A percentile compares a stretch with the other conserved stretches of the same genome.
Evolutionary conservation across 2,113 vertebrate species (phyloP).

Genomic region (Eulacestoma nigropectus): DNA sequence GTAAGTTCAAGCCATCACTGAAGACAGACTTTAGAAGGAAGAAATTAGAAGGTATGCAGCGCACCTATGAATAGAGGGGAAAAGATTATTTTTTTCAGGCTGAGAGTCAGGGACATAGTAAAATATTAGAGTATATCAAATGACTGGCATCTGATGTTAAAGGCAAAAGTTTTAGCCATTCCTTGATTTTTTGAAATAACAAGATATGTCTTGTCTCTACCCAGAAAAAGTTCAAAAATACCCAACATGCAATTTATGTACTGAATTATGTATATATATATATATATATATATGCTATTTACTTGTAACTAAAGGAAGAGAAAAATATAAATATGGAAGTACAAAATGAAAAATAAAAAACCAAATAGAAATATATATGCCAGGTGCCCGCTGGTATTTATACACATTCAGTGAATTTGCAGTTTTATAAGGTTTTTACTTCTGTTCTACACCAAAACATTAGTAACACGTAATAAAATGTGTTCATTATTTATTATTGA

Average conservation of each 20-base stretch:
- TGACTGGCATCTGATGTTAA: not conserved
- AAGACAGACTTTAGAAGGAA: not conserved
- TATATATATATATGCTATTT: not conserved
- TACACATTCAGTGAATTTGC: not conserved
- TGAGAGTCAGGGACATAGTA: not conserved
- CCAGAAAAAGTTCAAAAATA: not conserved
- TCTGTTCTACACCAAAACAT: not conserved
- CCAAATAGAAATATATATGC: not conserved
- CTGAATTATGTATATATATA: not conserved
- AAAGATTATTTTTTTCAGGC: not conserved
- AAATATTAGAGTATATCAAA: not conserved
- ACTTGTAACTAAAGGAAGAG: not conserved
- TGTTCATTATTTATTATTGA: conserved; percentile 19
- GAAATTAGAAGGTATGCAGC: not conserved
- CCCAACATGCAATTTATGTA: not conserved
- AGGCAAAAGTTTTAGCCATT: not conserved
- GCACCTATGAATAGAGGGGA: not conserved
- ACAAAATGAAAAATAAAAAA: not conserved
- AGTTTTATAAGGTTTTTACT: not conserved
- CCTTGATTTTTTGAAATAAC: not conserved
- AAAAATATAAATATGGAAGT: not conserved
- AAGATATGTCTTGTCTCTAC: not conserved
- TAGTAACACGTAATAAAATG: not conserved
- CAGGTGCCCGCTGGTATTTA: not conserved
- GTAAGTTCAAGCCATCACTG: not conserved